phyloP scores from a whole-genome alignment of 2,797 vertebrate species.

The Notoglanidium macrostoma region DNA sequence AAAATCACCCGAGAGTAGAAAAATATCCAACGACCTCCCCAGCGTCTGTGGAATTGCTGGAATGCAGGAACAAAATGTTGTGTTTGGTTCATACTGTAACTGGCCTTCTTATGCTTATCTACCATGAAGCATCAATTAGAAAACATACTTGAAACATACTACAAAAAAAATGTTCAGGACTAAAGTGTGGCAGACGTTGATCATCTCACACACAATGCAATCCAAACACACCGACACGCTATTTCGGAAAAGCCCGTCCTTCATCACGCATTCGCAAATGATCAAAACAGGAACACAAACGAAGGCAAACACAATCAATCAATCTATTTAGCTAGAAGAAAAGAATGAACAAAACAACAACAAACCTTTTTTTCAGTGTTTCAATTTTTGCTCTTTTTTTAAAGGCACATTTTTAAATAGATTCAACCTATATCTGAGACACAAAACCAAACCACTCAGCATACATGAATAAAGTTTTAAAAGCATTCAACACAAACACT shows the following conservation, averaged over 20 bases:
- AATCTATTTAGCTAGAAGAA: constrained; percentile 53
- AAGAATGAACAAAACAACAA: constrained; percentile 51
- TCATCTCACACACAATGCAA: constrained; percentile 41
- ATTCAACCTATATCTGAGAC: constrained; percentile 31
- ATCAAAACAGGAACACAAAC: constrained; percentile 50
- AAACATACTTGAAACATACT: no score
- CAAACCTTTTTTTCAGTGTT: constrained; percentile 62
- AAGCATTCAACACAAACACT: constrained; percentile 37
- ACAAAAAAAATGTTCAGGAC: constrained; percentile 15
- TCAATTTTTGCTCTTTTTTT: constrained; percentile 51
- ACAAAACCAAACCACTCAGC: constrained; percentile 38
- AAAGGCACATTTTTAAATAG: constrained; percentile 62
- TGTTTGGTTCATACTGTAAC: constrained; percentile 53
- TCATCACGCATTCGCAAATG: constrained; percentile 53
- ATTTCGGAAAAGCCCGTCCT: constrained; percentile 47
- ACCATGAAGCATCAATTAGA: constrained; percentile 10
- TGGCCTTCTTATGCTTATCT: constrained; percentile 34
- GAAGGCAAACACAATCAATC: constrained; percentile 30
- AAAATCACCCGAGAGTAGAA: constrained; percentile 52
- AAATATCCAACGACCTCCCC: constrained; percentile 34
- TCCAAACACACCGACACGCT: constrained; percentile 38
- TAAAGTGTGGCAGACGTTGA: constrained; percentile 19
- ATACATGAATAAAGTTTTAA: constrained; percentile 35
- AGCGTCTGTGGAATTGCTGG: background rate
- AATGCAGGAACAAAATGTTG: constrained; percentile 26